phyloP scores from a whole-genome alignment of 2,888 invertebrate species.

The Tetramorium bicarinatum region DNA sequence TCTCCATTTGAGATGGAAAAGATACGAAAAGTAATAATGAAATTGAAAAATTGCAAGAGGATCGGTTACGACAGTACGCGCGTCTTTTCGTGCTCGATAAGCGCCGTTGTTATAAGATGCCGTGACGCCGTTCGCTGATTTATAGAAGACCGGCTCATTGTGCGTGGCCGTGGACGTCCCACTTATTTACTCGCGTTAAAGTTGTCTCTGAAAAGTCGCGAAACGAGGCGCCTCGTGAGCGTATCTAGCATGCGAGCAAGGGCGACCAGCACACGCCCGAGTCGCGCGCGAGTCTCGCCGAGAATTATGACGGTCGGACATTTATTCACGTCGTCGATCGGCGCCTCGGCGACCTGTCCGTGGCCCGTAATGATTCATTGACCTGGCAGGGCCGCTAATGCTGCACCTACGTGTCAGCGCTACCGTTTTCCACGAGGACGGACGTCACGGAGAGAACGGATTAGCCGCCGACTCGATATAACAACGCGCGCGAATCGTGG shows the following conservation, averaged over 20 bases:
- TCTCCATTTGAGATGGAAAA: neutral
- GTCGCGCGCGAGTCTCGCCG: slow-evolving; percentile 50
- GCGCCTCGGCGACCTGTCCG: slow-evolving; percentile 75
- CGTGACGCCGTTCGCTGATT: slow-evolving; percentile 71
- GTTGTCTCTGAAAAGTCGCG: slow-evolving; percentile 68
- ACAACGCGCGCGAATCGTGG: slow-evolving; percentile 36
- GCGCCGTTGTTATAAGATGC: slow-evolving; percentile 39
- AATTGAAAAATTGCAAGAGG: slow-evolving; percentile 13
- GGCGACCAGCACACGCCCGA: slow-evolving; percentile 57
- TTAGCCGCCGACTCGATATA: slow-evolving; percentile 38
- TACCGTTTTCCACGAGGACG: slow-evolving; percentile 71
- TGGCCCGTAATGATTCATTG: slow-evolving; percentile 80
- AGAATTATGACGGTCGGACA: slow-evolving; percentile 79
- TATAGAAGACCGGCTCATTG: slow-evolving; percentile 68
- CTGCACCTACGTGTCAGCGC: slow-evolving; percentile 75
- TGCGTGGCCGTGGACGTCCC: slow-evolving; percentile 66
- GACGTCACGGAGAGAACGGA: slow-evolving; percentile 37
- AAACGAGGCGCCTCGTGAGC: slow-evolving; percentile 67
- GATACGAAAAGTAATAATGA: neutral
- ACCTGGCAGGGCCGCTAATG: slow-evolving; percentile 76
- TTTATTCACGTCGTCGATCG: slow-evolving; percentile 80
- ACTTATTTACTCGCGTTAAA: slow-evolving; percentile 65
- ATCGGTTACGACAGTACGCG: slow-evolving; percentile 14
- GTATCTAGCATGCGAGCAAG: slow-evolving; percentile 39
- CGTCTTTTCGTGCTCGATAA: slow-evolving; percentile 48